Conservation (phyloP, 2,888 invertebrate genomes). For the Nebria brevicollis region DNA sequence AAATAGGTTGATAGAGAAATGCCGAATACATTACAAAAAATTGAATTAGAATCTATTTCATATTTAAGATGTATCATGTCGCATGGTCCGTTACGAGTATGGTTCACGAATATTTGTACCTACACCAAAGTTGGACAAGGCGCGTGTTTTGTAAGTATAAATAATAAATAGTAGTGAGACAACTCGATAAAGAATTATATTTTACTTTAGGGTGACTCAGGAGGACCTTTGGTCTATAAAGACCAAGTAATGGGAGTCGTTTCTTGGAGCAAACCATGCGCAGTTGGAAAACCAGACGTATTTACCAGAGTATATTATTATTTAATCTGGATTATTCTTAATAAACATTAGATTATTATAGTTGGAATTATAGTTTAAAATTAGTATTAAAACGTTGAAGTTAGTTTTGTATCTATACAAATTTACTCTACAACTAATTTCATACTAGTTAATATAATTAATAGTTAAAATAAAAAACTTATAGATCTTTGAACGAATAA, state of each 20-base stretch:
- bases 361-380: background rate
- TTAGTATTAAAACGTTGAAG: no score
- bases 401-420: no score
- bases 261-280: slow-evolving; percentile 27
- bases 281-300: slow-evolving; percentile 26
- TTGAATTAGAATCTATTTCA: slow-evolving; percentile 3
- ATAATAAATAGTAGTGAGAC: background rate
- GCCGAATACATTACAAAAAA: slow-evolving; percentile 2
- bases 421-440: no score
- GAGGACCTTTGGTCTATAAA: slow-evolving; percentile 28
- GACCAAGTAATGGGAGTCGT: slow-evolving; percentile 18
- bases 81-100: background rate
- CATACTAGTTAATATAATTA: background rate
- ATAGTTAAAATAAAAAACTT: background rate
- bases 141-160: slow-evolving; percentile 32
- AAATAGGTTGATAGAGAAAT: background rate
- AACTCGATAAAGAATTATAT: background rate
- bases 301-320: slow-evolving; percentile 21
- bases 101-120: slow-evolving; percentile 38
- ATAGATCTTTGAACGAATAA: background rate
- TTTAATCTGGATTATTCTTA: slow-evolving; percentile 25
- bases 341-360: background rate
- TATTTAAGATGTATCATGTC: slow-evolving; percentile 13
- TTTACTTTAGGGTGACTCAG: slow-evolving; percentile 27
- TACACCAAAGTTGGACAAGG: slow-evolving; percentile 38